Evolutionary conservation across 2,888 invertebrate genomes (phyloP).

Genomic region (Eupithecia dodoneata): DNA sequence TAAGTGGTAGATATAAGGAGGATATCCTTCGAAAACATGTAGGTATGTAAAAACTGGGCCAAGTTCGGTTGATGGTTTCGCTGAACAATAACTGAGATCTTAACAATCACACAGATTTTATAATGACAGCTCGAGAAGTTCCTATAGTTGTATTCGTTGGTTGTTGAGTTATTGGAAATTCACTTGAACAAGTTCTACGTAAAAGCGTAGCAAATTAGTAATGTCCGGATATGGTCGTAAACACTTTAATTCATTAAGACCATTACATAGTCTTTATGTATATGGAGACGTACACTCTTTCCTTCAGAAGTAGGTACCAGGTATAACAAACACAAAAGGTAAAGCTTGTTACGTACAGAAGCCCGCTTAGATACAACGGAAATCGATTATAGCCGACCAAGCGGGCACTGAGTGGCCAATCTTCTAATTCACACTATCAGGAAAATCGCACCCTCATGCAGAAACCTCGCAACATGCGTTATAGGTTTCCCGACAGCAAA

Average conservation of each 20-base stretch:
- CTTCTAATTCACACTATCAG: conserved; percentile 66
- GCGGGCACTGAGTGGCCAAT: conserved; percentile 56
- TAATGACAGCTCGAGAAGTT: background rate
- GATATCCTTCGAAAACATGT: background rate
- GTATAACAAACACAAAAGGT: background rate
- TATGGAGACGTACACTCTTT: background rate
- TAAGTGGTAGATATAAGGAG: conserved; percentile 47
- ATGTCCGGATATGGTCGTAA: background rate
- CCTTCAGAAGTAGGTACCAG: background rate
- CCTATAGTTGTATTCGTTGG: background rate
- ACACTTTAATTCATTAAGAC: background rate
- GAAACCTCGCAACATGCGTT: conserved; percentile 14
- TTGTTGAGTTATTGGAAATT: background rate
- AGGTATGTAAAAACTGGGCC: background rate
- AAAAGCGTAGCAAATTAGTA: background rate
- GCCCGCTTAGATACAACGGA: conserved; percentile 52
- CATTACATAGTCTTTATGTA: background rate
- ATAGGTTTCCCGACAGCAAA: conserved; percentile 26
- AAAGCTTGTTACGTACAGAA: conserved; percentile 11
- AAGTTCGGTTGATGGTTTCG: background rate
- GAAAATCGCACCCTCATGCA: conserved; percentile 57
- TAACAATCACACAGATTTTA: background rate
- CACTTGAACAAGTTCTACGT: background rate
- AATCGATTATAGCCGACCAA: conserved; percentile 47
- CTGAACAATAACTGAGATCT: background rate